Conservation (phyloP, 1,140 invertebrate genomes). For the Oscheius sp. region DNA sequence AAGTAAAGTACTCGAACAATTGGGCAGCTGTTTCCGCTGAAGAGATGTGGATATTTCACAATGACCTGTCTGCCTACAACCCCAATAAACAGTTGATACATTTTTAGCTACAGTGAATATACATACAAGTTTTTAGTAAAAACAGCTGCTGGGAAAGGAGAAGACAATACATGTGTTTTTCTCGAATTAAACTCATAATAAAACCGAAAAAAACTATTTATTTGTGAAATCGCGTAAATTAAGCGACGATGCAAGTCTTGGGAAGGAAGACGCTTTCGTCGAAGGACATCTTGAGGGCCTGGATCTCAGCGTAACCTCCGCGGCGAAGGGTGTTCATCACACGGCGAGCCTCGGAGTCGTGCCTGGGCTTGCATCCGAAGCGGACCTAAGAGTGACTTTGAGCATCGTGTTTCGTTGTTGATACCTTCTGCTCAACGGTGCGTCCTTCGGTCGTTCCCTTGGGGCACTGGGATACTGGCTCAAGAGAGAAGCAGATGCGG, state of each 20-base stretch:
- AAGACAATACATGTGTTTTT: no score
- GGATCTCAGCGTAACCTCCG: slow-evolving; percentile 6
- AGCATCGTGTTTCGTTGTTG: not conserved
- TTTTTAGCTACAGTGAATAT: no score
- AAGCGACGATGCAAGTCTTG: slow-evolving; percentile 29
- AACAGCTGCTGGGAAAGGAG: no score
- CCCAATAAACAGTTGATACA: no score
- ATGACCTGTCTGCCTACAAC: no score
- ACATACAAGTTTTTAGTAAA: no score
- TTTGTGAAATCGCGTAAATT: no score
- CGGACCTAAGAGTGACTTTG: not conserved
- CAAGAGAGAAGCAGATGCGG: slow-evolving; percentile 46
- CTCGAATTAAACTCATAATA: no score
- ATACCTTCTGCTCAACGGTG: not conserved
- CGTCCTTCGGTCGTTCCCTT: not conserved
- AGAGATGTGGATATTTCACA: no score
- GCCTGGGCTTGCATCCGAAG: slow-evolving; percentile 30
- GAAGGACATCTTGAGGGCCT: slow-evolving; percentile 12
- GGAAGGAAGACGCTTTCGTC: slow-evolving; percentile 15
- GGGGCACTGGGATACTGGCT: slow-evolving; percentile 39
- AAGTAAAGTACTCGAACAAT: no score
- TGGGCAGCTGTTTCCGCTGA: no score
- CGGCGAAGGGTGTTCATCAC: slow-evolving; percentile 17
- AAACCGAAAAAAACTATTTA: no score
- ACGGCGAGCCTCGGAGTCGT: slow-evolving; percentile 9